Base-by-base conservation (phyloP, 2,888 invertebrate genomes). In the Cryptosula pallasiana region DNA sequence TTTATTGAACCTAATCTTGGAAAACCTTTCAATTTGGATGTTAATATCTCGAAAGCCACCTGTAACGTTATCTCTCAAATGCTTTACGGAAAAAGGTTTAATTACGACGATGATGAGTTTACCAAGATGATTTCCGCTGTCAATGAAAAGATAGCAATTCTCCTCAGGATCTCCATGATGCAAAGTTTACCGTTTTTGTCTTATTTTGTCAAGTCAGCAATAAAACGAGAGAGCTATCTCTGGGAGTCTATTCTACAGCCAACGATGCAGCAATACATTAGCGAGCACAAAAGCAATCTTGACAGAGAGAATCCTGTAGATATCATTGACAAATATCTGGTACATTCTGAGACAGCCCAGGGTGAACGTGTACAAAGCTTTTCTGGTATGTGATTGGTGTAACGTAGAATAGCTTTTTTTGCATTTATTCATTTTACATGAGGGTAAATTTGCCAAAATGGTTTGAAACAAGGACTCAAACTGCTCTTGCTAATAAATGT, bases 1-100 rank as follows among this genome's bases (percentile, higher is more conserved):
- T 63, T 63, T 32, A 63, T 63, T 32, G 13, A 63, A n/a, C 63
- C 63, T 32, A 27, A 63, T n/a, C 2, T 63, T 25, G 34, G n/a
- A 9, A 27, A 63, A 63, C 63, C 63, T 2, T 16, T 63, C 5
- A 34, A 32, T 9, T 16, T 32, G 27, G 20, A 27, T 13, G 13
- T 9, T 32, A 63, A 32, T 27, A 3, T 63, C 5, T 5, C 32
- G 9, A 27, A 25, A 32, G 63, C 63, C 3, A 34, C 63, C 13
- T 20, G 25, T 9, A 63, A 63, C 32, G 34, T n/a, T 13, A 32
- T 63, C 3, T 9, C 25, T 32, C 9, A 25, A 5, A 63, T 63
- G 63, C 13, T 63, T 16, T 32, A 32, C 32, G 63, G 63, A 5
- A 27, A 63, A 13, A 63, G 63, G 63, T 25, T 25, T 25, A 32